A percentile compares a stretch with the other conserved stretches of the same genome.
phyloP scores from a whole-genome alignment of 2,888 invertebrate species.

The Antheraea yamamai region DNA sequence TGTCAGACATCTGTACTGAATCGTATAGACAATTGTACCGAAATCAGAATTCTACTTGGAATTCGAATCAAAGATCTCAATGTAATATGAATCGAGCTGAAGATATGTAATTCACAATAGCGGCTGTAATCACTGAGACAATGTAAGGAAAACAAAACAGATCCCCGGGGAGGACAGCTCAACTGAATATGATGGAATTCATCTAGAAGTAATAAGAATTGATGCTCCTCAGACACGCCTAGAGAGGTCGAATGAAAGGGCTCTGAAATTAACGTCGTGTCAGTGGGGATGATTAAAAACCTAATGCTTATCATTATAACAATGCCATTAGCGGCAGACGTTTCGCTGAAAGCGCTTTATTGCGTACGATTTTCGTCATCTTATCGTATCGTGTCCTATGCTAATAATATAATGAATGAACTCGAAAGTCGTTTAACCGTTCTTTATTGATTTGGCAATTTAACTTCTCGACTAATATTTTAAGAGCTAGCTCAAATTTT shows the following conservation, averaged over 20 bases:
- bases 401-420: not conserved
- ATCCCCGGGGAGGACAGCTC: conserved; percentile 20
- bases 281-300: conserved; percentile 63
- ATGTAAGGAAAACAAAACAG: conserved; percentile 22
- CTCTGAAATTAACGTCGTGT: conserved; percentile 49
- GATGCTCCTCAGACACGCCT: conserved; percentile 47
- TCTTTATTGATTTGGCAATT: no score
- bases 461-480: no score
- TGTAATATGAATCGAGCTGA: not conserved
- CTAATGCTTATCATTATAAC: conserved; percentile 48
- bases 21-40: not conserved
- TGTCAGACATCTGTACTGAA: no score
- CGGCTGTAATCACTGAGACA: conserved; percentile 20
- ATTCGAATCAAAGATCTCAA: not conserved
- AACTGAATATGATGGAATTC: conserved; percentile 24
- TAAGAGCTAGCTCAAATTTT: no score
- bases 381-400: conserved; percentile 7
- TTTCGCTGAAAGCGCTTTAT: conserved; percentile 34
- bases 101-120: not conserved
- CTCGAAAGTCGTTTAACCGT: no score
- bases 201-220: conserved; percentile 38
- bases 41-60: not conserved
- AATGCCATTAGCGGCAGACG: conserved; percentile 49
- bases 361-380: conserved; percentile 27
- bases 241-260: conserved; percentile 45